Conservation (phyloP, 2,113 vertebrate genomes). For the Gulo gulo region DNA sequence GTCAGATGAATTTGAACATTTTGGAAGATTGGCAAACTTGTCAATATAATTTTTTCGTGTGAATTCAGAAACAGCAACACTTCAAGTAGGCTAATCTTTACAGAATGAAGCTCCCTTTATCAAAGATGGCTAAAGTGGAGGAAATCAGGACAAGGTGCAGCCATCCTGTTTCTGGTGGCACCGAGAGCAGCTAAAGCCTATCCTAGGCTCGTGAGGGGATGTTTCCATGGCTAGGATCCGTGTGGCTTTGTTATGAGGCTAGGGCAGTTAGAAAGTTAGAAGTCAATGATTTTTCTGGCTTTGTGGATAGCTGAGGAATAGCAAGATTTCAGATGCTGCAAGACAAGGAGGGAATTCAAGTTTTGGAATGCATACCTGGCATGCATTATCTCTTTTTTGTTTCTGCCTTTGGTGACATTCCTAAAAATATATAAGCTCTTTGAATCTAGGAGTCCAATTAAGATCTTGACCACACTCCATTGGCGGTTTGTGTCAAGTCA, state of each 20-base stretch:
- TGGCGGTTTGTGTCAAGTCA: background rate
- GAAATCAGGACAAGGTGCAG: background rate
- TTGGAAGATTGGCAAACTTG: background rate
- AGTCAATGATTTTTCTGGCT: background rate
- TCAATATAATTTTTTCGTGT: background rate
- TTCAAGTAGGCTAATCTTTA: background rate
- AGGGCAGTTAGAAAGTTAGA: background rate
- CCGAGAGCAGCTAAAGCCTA: background rate
- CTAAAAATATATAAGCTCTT: background rate
- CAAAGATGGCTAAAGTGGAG: background rate
- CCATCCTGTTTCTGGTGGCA: background rate
- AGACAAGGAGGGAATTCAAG: background rate
- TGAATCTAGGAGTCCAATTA: background rate
- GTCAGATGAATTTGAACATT: conserved; percentile 35
- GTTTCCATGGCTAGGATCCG: background rate
- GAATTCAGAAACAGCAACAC: background rate
- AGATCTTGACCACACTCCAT: background rate
- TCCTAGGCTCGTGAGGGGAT: background rate
- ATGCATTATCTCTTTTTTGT: background rate
- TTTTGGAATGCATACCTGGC: background rate
- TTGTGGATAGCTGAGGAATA: background rate
- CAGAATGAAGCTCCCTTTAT: background rate
- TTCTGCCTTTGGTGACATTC: background rate
- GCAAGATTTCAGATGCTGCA: background rate
- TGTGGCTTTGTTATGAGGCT: background rate